Evolutionary conservation across 1,140 invertebrate genomes (phyloP).

Genomic region (Cotesia typhae): DNA sequence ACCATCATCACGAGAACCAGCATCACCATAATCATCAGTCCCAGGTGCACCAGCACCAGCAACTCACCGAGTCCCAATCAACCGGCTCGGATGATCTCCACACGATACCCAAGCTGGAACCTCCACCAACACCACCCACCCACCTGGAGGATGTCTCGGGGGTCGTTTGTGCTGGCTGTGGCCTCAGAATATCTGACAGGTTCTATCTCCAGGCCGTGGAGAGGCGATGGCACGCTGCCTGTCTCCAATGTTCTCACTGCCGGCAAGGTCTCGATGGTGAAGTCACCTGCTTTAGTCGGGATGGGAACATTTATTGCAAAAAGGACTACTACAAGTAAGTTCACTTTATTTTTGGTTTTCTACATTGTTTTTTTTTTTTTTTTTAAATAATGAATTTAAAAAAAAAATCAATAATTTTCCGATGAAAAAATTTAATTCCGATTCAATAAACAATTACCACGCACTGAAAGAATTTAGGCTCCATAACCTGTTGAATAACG

Average conservation of each 20-base stretch:
- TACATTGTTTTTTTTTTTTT: no score
- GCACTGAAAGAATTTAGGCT: no score
- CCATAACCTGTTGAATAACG: no score
- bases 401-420: no score
- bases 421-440: no score
- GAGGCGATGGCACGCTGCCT: slow-evolving; percentile 90
- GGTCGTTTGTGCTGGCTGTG: slow-evolving; percentile 85
- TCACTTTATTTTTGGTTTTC: neutral
- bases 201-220: slow-evolving; percentile 94
- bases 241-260: slow-evolving; percentile 92
- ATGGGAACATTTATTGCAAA: slow-evolving; percentile 96
- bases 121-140: slow-evolving; percentile 65
- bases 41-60: slow-evolving; percentile 45
- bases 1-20: slow-evolving; percentile 52
- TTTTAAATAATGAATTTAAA: no score
- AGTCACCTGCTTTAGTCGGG: slow-evolving; percentile 91
- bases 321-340: slow-evolving; percentile 97
- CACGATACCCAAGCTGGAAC: slow-evolving; percentile 68
- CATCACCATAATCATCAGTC: slow-evolving; percentile 45
- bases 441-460: no score
- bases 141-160: slow-evolving; percentile 60
- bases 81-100: slow-evolving; percentile 50
- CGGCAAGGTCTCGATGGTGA: slow-evolving; percentile 88
- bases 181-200: slow-evolving; percentile 82
- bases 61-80: slow-evolving; percentile 52